These are phyloP conservation scores for Zootermopsis nevadensis DNA, from an alignment of 2,888 invertebrate genomes.

Conservation along the genomic window DNA sequence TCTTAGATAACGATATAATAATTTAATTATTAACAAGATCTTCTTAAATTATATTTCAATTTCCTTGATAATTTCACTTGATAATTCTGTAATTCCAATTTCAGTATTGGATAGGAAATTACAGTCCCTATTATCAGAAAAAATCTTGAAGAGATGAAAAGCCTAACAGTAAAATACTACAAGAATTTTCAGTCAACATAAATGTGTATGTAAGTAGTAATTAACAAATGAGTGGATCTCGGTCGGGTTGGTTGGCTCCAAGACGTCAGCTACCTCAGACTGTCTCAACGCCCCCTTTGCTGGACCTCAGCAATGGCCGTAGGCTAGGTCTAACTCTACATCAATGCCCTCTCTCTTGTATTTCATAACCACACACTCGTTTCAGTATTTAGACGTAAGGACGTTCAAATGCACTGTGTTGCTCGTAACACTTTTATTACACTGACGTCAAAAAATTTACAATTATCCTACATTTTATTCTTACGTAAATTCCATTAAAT, in stretches of 20 bases:
- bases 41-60: not conserved
- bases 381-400: too few species aligned
- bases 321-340: not conserved
- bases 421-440: too few species aligned
- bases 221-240: slow-evolving; percentile 11
- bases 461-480: too few species aligned
- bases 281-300: not conserved
- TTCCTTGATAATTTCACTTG: not conserved
- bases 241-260: not conserved
- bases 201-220: not conserved
- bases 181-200: not conserved
- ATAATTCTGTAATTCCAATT: not conserved
- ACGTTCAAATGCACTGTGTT: too few species aligned
- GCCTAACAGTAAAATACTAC: not conserved
- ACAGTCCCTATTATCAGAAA: not conserved
- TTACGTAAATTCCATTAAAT: too few species aligned
- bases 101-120: not conserved
- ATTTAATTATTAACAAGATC: too few species aligned
- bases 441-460: too few species aligned
- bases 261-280: slow-evolving; percentile 15
- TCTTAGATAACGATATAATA: too few species aligned
- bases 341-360: not conserved
- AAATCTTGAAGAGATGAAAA: not conserved
- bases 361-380: not conserved
- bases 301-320: not conserved